Evolutionary conservation across 1,140 invertebrate genomes (phyloP), one percentile per base, ranked within the genome.

Genomic region (Meloidogyne floridensis): DNA sequence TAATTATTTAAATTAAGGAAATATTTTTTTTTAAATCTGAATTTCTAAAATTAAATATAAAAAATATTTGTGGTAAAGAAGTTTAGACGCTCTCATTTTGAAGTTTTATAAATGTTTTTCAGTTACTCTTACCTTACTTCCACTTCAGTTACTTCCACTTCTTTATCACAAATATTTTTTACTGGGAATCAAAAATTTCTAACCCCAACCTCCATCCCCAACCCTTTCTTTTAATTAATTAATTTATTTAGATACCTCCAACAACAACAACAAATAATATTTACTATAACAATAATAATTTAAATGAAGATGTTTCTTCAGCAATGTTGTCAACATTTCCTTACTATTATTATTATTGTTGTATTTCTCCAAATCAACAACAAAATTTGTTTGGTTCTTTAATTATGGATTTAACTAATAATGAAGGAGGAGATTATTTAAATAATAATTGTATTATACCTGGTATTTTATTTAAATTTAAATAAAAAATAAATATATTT

Each of bases 341-440:
- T 59, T 59, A 13, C 5, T 59, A 13, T 13, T 65, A 65, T 65
- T 65, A 65, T 65, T 65, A 65, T 65, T 65, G n/a, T 18, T 65
- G 59, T 65, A 65, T 65, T 65, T 65, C 59, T n/a, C 59, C 59
- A 59, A 59, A 13, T 59, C 56, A 59, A n/a, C 59, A 65, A n/a
- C 59, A 65, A 65, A 65, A 65, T 65, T 65, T 65, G n/a, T 65
- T 65, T 65, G 59, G 59, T n/a, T 65, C 59, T 65, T 65, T 65
- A 65, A 65, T 65, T 65, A 65, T 65, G 59, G 59, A 65, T 65
- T 65, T 65, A 65, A 65, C 59, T n/a, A 65, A 65, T 65, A 65
- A 7, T 59, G 13, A 59, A 47, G 47, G 47, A 47, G 47, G 4
- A 5, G 47, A 47, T 0, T 47, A 47, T 59, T 4, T 15, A 15